Evolutionary conservation across 2,113 vertebrate genomes (phyloP), one percentile per base, ranked within the genome.

Genomic region (Phoxinus phoxinus): DNA sequence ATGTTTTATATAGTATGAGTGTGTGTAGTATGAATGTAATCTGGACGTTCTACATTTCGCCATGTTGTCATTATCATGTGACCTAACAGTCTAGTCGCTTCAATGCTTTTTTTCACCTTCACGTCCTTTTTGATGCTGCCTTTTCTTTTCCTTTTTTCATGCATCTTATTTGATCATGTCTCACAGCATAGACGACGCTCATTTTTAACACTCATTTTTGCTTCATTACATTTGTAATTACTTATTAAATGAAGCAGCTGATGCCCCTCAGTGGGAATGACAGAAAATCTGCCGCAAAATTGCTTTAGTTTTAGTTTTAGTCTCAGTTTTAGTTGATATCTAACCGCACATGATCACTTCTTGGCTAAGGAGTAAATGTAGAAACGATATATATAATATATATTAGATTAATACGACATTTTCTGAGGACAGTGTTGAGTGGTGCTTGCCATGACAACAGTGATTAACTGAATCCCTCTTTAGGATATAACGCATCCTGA

Each of bases 191-290:
- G 19, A 23, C 5, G 19, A 23, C 5, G 19, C 48, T 77, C 4
- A 53, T 56, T 77, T 75, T 5, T 12, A 77, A 32, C 48, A 77
- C 73, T 35, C 19, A 77, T 51, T 77, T 76, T 77, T 35, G 48
- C 74, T 35, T 53, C 17, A 56, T 77, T 56, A 35, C 27, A 56
- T 77, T 77, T 56, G 51, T 77, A 77, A 77, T 77, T 77, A 19
- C 48, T 56, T 35, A 56, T 77, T 77, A 77, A 77, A 32, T 13
- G 74, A 23, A 56, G 74, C 74, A 77, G 51, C 27, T 77, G 74
- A 77, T 17, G 17, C 17, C 8, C 74, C 30, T 56, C 74, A 32
- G 48, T 56, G 48, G 27, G 48, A 77, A 35, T 35, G 21, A 12
- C 11, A 12, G 1, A 1, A 35, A 56, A 53, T 56, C 9, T 10